Conservation (phyloP, 2,797 vertebrate species). For the Poeciliopsis presidionis region DNA sequence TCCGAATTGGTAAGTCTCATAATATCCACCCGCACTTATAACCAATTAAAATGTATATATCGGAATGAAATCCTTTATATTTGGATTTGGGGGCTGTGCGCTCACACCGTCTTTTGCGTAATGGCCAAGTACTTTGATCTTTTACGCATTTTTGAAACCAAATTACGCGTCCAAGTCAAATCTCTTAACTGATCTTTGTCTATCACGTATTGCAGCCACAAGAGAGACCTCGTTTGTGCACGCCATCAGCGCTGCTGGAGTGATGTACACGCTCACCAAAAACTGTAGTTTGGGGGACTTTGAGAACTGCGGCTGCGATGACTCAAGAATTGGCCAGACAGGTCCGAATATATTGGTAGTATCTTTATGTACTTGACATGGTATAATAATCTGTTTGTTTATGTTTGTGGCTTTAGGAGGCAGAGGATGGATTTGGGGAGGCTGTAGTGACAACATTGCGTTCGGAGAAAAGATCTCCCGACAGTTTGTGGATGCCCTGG, state of each 20-base stretch:
- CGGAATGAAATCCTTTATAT: not conserved
- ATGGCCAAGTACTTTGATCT: not conserved
- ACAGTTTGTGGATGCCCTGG: constrained; percentile 93
- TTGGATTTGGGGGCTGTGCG: not conserved
- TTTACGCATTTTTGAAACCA: not conserved
- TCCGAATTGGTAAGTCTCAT: constrained; percentile 86
- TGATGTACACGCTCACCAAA: constrained; percentile 95
- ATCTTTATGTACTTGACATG: not conserved
- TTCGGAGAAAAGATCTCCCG: constrained; percentile 96
- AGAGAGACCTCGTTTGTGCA: constrained; percentile 94
- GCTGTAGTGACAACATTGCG: constrained; percentile 94
- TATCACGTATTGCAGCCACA: constrained; percentile 82
- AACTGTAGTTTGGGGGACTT: constrained; percentile 98
- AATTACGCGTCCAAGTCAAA: not conserved
- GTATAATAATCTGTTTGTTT: not conserved
- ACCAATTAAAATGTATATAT: not conserved
- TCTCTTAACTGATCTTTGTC: not conserved
- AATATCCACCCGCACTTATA: not conserved
- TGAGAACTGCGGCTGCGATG: constrained; percentile 95
- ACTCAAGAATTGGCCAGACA: constrained; percentile 88
- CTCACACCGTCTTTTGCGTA: not conserved
- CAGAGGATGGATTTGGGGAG: constrained; percentile 97
- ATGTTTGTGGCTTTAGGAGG: constrained; percentile 82
- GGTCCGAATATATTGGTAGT: constrained; percentile 70
- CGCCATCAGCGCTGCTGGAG: constrained; percentile 94